Evolutionary conservation across 1,140 invertebrate genomes (phyloP), one percentile per base, ranked within the genome.

Genomic region (Pantala flavescens): DNA sequence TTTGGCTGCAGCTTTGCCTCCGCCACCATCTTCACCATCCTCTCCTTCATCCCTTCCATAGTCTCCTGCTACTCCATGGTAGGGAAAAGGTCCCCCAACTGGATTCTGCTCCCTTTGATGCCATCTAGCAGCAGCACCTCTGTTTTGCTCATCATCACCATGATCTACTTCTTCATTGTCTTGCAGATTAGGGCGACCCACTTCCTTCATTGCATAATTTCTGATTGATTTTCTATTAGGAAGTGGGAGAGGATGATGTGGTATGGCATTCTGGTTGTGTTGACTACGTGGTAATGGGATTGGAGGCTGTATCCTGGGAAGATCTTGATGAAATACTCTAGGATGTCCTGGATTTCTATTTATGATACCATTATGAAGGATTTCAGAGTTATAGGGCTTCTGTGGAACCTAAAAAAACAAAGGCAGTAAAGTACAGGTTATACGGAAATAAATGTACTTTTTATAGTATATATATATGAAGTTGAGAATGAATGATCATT

Each of bases 11-110:
- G 12, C 49, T 63, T 63, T 63, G 1, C 49, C 49, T 63, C 49
- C 49, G 5, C 2, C 49, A 7, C 49, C 49, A 16, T 19, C 49
- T 3, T 63, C 49, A 21, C 49, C 49, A 16, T 63, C 49, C 49
- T 63, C 49, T 63, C 49, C 49, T 63, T 63, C 49, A 63, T 63
- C 49, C 49, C 49, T 63, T 12, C 49, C 49, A 63, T 63, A 63
- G 49, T 63, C 49, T 63, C 49, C 49, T 3, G 16, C 49, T 16
- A 16, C 12, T 19, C 49, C 49, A 63, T 63, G 49, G 12, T 63
- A 63, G 14, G 49, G 49, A 63, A 63, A 63, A 16, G n/a, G n/a
- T 7, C 49, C 49, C 5, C 49, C 49, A 3, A 63, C 49, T 7
- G 49, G 49, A 19, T 21, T 3, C 49, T 63, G 49, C 14, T 63